These are phyloP conservation scores for Turritopsis dohrnii DNA, from an alignment of 30 jellyfish, hydroid and myxozoan species.

Conservation along the genomic window DNA sequence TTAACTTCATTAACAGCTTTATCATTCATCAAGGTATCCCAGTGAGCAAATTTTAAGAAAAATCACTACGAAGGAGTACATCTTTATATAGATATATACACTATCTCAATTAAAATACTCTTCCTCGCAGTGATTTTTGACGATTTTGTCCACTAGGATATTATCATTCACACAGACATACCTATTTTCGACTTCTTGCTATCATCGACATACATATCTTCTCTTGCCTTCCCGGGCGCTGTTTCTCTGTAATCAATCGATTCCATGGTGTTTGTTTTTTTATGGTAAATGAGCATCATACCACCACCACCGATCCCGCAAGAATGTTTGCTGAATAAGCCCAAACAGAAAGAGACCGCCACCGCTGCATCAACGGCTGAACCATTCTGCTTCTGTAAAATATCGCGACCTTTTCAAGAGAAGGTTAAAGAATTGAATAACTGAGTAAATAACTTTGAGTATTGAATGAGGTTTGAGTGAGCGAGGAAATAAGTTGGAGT, in stretches of 20 bases:
- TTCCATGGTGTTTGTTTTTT: conserved; percentile 56
- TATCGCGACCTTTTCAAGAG: conserved; percentile 66
- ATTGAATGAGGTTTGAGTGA: no score
- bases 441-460: background rate
- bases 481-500: no score
- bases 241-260: conserved; percentile 77
- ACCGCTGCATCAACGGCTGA: conserved; percentile 99
- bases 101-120: no score
- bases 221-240: conserved; percentile 98
- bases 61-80: no score
- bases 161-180: background rate
- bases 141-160: no score
- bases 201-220: conserved; percentile 89
- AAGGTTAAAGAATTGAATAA: background rate
- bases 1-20: no score
- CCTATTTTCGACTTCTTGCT: conserved; percentile 75
- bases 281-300: conserved; percentile 82
- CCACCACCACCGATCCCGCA: conserved; percentile 99
- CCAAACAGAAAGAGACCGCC: conserved; percentile 86
- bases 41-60: no score
- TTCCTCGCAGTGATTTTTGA: no score
- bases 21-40: no score
- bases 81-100: no score
- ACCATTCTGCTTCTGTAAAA: conserved; percentile 67
- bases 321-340: conserved; percentile 97